Evolutionary conservation across 2,888 invertebrate species (phyloP).

Genomic region (Ophraella communa): DNA sequence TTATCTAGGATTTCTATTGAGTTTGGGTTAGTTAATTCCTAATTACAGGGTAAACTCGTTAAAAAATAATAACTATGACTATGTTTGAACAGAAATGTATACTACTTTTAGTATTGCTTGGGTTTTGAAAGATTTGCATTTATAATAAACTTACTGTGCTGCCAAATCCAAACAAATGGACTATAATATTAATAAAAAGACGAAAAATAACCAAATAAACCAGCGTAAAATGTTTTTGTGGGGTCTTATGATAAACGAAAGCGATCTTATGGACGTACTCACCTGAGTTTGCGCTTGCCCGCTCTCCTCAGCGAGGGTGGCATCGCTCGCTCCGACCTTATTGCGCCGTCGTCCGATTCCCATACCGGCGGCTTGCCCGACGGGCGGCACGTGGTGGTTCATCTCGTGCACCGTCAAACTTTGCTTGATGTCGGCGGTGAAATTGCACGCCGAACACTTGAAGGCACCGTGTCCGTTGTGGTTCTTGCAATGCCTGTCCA

Average conservation of each 20-base stretch:
- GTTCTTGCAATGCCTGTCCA: slow-evolving; percentile 92
- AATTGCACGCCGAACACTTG: slow-evolving; percentile 86
- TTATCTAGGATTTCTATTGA: no score
- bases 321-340: slow-evolving; percentile 77
- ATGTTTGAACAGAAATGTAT: no score
- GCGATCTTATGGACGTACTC: no score
- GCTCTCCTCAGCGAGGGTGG: slow-evolving; percentile 59
- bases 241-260: no score
- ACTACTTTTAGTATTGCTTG: no score
- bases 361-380: slow-evolving; percentile 70
- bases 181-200: no score
- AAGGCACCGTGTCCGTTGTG: slow-evolving; percentile 81
- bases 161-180: no score
- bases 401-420: slow-evolving; percentile 90
- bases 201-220: neutral
- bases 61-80: no score
- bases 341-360: slow-evolving; percentile 69
- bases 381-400: slow-evolving; percentile 86
- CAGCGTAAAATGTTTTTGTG: neutral
- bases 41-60: no score
- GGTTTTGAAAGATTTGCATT: no score
- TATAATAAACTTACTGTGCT: no score
- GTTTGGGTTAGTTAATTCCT: no score
- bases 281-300: slow-evolving; percentile 36
- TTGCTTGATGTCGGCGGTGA: slow-evolving; percentile 90